Percentiles rank a stretch among this genome's conserved stretches.
Conservation (phyloP, 2,888 invertebrate species). For the Calliphora vomitoria region DNA sequence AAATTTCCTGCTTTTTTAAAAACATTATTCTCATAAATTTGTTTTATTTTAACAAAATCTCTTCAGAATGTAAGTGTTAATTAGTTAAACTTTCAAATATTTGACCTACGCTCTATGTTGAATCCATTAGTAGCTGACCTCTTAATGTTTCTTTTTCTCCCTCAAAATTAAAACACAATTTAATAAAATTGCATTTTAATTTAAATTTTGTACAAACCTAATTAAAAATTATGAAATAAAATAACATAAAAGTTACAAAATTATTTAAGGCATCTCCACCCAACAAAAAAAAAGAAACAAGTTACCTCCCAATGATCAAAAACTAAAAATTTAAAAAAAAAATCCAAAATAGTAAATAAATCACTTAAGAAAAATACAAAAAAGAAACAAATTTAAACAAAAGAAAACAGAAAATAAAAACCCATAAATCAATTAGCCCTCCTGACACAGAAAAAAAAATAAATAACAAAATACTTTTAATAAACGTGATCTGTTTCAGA, state of each 20-base stretch:
- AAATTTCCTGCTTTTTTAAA: too few relatives aligned
- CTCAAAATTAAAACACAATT: conserved; percentile 8
- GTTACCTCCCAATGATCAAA: not conserved
- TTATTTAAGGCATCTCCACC: conserved; percentile 16
- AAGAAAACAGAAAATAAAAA: conserved; percentile 43
- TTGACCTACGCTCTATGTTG: not conserved
- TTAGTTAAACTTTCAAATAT: not conserved
- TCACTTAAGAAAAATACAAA: conserved; percentile 1
- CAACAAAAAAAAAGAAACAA: conserved; percentile 37
- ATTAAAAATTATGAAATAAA: conserved; percentile 37
- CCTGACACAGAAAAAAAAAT: conserved; percentile 64
- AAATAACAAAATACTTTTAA: conserved; percentile 34
- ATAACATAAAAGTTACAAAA: not conserved
- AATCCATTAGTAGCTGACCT: not conserved
- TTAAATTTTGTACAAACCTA: conserved; percentile 28
- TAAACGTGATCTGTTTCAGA: conserved; percentile 35
- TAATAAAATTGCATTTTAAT: not conserved
- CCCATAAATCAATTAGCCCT: conserved; percentile 74
- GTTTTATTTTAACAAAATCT: too few relatives aligned
- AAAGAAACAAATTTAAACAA: not conserved
- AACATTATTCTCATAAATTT: too few relatives aligned
- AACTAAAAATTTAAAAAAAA: not conserved
- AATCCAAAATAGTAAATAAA: conserved; percentile 5
- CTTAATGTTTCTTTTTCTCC: conserved; percentile 9
- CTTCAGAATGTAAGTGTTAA: not conserved